A percentile compares a stretch with the other conserved stretches of the same genome.
phyloP scores from a whole-genome alignment of 2,888 invertebrate genomes.

The Trilocha varians region DNA sequence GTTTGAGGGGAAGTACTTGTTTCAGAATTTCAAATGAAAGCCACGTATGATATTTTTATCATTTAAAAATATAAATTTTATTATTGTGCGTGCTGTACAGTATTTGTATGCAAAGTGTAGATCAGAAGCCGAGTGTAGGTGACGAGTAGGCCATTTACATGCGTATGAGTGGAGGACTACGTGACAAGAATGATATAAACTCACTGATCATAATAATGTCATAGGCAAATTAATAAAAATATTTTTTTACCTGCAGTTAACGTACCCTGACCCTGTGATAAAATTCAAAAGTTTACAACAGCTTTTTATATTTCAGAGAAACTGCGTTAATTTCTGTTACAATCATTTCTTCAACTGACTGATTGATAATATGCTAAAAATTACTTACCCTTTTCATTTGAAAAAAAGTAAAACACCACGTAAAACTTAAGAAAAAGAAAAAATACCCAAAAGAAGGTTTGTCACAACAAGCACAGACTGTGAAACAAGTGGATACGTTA shows the following conservation, averaged over 20 bases:
- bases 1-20: slow-evolving; percentile 10
- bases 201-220: slow-evolving; percentile 29
- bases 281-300: too few species aligned
- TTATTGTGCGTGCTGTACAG: slow-evolving; percentile 20
- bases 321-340: too few species aligned
- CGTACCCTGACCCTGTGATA: slow-evolving; percentile 8
- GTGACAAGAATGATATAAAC: slow-evolving; percentile 34
- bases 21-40: slow-evolving; percentile 22
- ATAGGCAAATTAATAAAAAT: slow-evolving; percentile 32
- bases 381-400: too few species aligned
- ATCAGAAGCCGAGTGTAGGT: slow-evolving; percentile 43
- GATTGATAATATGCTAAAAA: too few species aligned
- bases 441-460: too few species aligned
- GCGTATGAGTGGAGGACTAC: slow-evolving; percentile 36
- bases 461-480: too few species aligned
- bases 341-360: too few species aligned
- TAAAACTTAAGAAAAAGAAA: too few species aligned
- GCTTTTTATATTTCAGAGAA: too few species aligned
- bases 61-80: slow-evolving; percentile 29
- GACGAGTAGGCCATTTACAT: slow-evolving; percentile 58
- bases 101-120: slow-evolving; percentile 60
- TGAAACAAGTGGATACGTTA: background rate
- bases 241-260: slow-evolving; percentile 21
- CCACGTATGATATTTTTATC: slow-evolving; percentile 22
- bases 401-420: too few species aligned